Base-by-base conservation (phyloP, 1,140 invertebrate species). In the Zaprionus nigranus region DNA sequence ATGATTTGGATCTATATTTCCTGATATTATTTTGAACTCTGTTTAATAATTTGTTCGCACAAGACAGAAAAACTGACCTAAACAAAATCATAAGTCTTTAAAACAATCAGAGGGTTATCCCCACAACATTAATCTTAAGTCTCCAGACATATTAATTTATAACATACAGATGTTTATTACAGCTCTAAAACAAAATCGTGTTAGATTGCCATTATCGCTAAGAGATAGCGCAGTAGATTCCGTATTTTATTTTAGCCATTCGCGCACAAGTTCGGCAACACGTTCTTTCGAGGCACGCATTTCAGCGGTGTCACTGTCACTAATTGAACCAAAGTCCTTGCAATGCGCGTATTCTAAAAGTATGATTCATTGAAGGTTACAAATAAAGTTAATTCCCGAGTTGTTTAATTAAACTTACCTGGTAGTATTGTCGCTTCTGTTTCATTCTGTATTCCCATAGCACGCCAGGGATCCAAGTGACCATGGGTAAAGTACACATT, bases 401-500 rank as follows among this genome's bases (percentile, higher is more conserved):
- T 15, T 22, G 30, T 12, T 43, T 0, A 58, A 15, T 30, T 30
- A 1, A 63, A 22, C 51, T 53, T 40, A 91, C 91, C 78, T 75
- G 91, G 91, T 57, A 92, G 69, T 56, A 92, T 57, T 2, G 91
- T 92, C 5, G 87, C 83, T 53, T 82, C 56, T 1, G 58, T 46
- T 5, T 68, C 75, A 58, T 91, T 77, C 36, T 92, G 87, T 17
- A 95, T 93, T 12, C 95, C 95, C 22, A 96, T 93, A 0, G 93
- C 90, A 67, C 94, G 94, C 95, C 95, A 96, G 0, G 95, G 95
- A 92, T 96, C 95, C 38, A 95, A 86, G 34, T 93, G 91, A 7
- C 95, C 95, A 81, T 96, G 95, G 6, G 94, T 94, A 64, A 95
- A 94, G 30, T 96, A 94, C 0, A 95, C 94, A 79, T 95, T 95